Evolutionary conservation across 1,140 invertebrate species (phyloP), one percentile per base, ranked within the genome.

Genomic region (Papilio aristodemus): DNA sequence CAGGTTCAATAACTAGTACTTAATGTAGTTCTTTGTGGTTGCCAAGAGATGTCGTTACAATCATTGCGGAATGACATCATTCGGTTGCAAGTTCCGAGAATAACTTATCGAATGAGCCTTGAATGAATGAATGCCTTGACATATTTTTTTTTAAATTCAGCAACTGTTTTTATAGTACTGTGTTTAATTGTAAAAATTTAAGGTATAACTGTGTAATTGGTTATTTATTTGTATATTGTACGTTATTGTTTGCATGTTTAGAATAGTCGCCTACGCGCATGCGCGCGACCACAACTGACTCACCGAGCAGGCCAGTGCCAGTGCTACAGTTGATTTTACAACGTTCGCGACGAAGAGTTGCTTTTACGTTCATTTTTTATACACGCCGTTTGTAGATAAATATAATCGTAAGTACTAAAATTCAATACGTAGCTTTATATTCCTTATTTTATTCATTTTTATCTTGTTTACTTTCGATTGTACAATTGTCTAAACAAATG

Each of bases 231-330:
- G 10, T 63, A 10, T 39, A 41, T 5, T 25, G 14, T 50, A 32
- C 25, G 10, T 63, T 39, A 17, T 25, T 25, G 22, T 63, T 39
- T 14, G 37, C 9, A 10, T 17, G 63, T 46, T 22, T 41, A 8
- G 14, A 14, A 25, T 50, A 25, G 63, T 32, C 27, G 50, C 63
- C 63, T 66, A 66, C 63, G 63, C 63, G 63, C 63, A 50, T 66
- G 63, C 63, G 58, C 58, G 14, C 27, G 63, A 66, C 39, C 22
- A 66, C 41, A 46, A 27, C 39, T 66, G 63, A 66, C 32, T 66
- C 63, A 66, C 41, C 22, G 63, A 4, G 43, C 22, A 11, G 22
- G 25, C 27, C 38, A 39, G 36, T 39, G 37, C 32, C 36, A 17
- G 62, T 13, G 39, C 8, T 64, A 41, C 62, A 64, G 62, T 64